Percentiles rank a stretch among this genome's conserved stretches.
These are phyloP conservation scores for Trachops cirrhosus DNA, from an alignment of 2,797 vertebrate species.

Conservation along the genomic window DNA sequence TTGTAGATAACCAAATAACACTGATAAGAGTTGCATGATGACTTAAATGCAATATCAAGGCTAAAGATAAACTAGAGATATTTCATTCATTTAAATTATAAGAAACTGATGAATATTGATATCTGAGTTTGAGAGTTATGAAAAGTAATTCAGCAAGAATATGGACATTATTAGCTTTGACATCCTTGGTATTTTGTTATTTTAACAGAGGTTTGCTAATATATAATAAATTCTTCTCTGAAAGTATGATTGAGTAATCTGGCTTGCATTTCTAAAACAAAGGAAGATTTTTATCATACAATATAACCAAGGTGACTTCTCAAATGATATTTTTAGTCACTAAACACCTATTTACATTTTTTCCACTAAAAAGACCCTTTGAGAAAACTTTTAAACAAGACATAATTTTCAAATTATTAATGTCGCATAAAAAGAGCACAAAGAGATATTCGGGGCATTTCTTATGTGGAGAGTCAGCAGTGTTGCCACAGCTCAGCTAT, in stretches of 20 bases:
- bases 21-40: neutral
- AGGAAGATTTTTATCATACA: neutral
- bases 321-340: neutral
- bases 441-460: neutral
- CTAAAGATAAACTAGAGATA: constrained; percentile 31
- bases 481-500: neutral
- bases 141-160: constrained; percentile 30
- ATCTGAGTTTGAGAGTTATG: neutral
- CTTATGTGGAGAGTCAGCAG: neutral
- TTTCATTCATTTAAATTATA: constrained; percentile 49
- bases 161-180: neutral
- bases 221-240: neutral
- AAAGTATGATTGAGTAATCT: neutral
- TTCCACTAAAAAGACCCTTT: neutral
- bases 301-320: constrained; percentile 16
- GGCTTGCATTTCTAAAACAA: constrained; percentile 19
- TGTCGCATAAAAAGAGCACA: neutral
- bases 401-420: neutral
- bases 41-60: constrained; percentile 37
- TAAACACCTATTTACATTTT: neutral
- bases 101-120: neutral
- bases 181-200: neutral
- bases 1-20: neutral
- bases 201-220: neutral
- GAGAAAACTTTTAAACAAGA: neutral